Evolutionary conservation across 2,113 vertebrate species (phyloP), one percentile per base, ranked within the genome.

Genomic region (Entomyzon cyanotis): DNA sequence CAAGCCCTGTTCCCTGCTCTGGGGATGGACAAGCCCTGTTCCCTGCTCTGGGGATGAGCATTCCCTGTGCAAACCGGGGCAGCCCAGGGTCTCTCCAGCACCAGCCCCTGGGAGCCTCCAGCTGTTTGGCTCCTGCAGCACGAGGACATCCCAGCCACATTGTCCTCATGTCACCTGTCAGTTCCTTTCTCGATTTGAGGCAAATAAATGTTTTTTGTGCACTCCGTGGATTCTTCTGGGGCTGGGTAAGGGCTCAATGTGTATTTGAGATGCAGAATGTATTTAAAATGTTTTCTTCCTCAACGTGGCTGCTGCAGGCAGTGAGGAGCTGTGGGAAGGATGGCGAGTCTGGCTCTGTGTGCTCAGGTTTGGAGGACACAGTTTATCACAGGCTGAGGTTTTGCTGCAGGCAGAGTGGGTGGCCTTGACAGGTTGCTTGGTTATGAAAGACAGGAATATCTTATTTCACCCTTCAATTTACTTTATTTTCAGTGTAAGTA

Each of bases 401-500:
- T 53, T 21, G 16, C 0, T 41, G 74, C 55, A 42, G 64, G 17
- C 46, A 5, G 9, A 35, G 53, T 3, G 58, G 27, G 39, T 50
- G 65, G 56, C 81, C 47, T 55, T 37, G 70, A 65, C 27, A 4
- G 9, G 76, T 86, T 86, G 83, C 84, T 84, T 3, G 2, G 25
- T 37, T 47, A 2, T 15, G 17, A 8, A 6, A 37, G 77, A 28
- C 23, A 41, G 64, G 55, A 70, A 21, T 30, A 41, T 28, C 6
- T 6, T 30, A 28, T 70, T 41, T 84, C n/a, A 81, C 64, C 69
- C 71, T 85, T 84, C 0, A 0, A 33, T 42, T 84, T 67, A 27
- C 27, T 70, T 60, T 53, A 7, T 94, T 96, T 80, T 56, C 76
- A 46, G 30, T 80, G 92, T 90, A 58, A 91, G 63, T 85, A 64